Percentiles rank a stretch among this genome's conserved stretches.
These are phyloP conservation scores for Rhagonycha lutea DNA, from an alignment of 2,888 invertebrate species.

Conservation along the genomic window DNA sequence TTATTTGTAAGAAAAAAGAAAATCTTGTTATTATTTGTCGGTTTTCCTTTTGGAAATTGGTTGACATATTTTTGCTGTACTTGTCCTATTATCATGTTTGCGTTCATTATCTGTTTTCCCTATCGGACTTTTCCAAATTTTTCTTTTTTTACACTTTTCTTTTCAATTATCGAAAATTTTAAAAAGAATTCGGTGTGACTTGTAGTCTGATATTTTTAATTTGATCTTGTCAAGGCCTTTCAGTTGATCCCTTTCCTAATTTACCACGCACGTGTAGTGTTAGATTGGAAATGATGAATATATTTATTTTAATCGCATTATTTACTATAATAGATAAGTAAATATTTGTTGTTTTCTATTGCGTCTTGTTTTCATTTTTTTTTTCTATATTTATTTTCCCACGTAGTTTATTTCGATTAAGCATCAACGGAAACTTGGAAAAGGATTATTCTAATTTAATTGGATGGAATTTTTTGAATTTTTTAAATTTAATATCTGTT, in stretches of 20 bases:
- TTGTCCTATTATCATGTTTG: too few species aligned
- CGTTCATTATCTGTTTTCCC: too few species aligned
- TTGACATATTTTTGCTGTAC: too few species aligned
- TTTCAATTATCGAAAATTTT: too few species aligned
- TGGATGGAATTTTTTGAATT: neutral
- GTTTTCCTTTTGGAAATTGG: too few species aligned
- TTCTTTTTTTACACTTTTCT: too few species aligned
- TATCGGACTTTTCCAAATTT: too few species aligned
- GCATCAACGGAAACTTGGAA: neutral
- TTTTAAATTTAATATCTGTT: neutral
- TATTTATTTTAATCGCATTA: neutral
- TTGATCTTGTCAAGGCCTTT: too few species aligned
- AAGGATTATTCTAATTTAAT: neutral
- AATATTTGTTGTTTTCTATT: neutral
- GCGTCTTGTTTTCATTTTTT: neutral
- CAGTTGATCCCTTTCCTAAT: neutral
- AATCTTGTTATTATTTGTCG: too few species aligned
- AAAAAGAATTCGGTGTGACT: too few species aligned
- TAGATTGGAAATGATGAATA: neutral
- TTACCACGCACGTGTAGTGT: neutral
- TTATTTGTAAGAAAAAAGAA: too few species aligned
- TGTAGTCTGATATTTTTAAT: too few species aligned
- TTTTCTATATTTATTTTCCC: neutral
- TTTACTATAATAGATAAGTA: neutral
- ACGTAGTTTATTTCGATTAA: neutral